Evolutionary conservation across 37 sponge, comb jelly and placozoan species (phyloP), one percentile per base, ranked within the genome.

Genomic region (Crambe crambe): DNA sequence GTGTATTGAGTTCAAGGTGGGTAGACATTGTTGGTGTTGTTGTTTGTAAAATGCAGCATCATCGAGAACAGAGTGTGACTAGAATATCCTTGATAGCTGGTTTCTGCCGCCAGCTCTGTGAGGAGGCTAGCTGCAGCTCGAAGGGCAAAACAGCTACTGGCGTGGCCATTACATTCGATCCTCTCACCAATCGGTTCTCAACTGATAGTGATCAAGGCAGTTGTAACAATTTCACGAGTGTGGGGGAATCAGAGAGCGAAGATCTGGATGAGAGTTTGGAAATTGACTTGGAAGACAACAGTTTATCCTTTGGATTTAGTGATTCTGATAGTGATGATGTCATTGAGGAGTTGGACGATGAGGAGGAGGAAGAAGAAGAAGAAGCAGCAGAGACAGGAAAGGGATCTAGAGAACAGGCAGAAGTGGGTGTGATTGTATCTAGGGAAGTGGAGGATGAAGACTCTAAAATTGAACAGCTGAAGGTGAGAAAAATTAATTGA

Each of bases 11-110:
- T n/a, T n/a, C n/a, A n/a, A n/a, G n/a, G n/a, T n/a, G n/a, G n/a
- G n/a, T n/a, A n/a, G n/a, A n/a, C n/a, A n/a, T n/a, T n/a, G n/a
- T n/a, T n/a, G n/a, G n/a, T n/a, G n/a, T n/a, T n/a, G n/a, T n/a
- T n/a, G n/a, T n/a, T n/a, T n/a, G n/a, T n/a, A n/a, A 47, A 47
- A 47, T 57, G 42, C 71, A 81, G 73, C 81, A 81, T 72, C 73
- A 61, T 21, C 23, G 47, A 1, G 60, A 61, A 43, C 81, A 81
- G 81, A 70, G 72, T 60, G 26, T 81, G 29, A 21, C 71, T 36
- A 81, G 81, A 38, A 6, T 81, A 25, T n/a, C 23, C 17, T 32
- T 72, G 31, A 51, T 81, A 8, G 42, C 32, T 3, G 40, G 22
- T 10, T 15, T 59, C 31, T 72, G 39, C 42, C 71, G 23, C 20